Base-by-base conservation (phyloP, 1,140 invertebrate species). In the Lepidurus packardi region DNA sequence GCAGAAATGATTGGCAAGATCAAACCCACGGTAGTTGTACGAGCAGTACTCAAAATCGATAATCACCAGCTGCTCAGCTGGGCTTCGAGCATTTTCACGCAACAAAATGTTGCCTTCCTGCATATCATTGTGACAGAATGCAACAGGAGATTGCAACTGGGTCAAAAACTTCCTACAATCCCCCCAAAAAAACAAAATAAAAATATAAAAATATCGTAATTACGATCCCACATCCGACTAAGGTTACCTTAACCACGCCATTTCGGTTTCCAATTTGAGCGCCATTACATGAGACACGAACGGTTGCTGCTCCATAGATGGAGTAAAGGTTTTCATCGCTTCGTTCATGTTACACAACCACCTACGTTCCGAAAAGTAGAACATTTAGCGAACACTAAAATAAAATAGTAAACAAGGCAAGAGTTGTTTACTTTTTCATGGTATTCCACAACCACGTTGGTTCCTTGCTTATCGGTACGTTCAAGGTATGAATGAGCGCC, bases 11-110 rank as follows among this genome's bases (percentile, higher is more conserved):
- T 98, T 98, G 5, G 95, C 97, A 77, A 99, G 86, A 86, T 98
- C 97, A 86, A 96, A 98, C 0, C 92, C 95, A 79, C 96, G 86
- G 84, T 96, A 94, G 84, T 96, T 97, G 85, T 97, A 97, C 0
- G 94, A 93, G 84, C 94, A 95, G 84, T 97, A 98, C 85, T 98
- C 95, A 85, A 94, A 97, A 84, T 98, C 95, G 83, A 96, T 95
- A 45, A 85, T 82, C 13, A 92, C 91, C 43, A 95, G 83, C 77
- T 83, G 82, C 34, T 84, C 82, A 44, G 80, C 80, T 13, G 13
- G 73, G 10, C 43, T 79, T 41, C 81, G 79, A 11, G 80, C 78
- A 24, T 78, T 65, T 13, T 82, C 81, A 25, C 81, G 82, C 44
- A 85, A 79, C 5, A 88, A 81, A 79, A 88, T 87, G 82, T 89